Conservation (phyloP, 2,888 invertebrate species). For the Eucriotettix oculatus region DNA sequence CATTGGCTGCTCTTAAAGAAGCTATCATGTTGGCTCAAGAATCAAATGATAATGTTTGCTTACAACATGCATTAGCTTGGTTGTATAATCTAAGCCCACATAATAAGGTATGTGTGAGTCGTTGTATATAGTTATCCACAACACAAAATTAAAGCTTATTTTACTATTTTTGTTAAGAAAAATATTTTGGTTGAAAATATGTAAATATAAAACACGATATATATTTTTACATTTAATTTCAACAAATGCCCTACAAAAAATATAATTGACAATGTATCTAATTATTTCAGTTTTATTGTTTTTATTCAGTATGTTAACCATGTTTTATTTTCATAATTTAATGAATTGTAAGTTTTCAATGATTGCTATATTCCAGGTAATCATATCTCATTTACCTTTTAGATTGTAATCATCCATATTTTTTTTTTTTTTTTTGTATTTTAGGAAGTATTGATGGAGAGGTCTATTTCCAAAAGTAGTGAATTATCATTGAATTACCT, state of each 20-base stretch:
- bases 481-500: conserved; percentile 52
- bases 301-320: too few species aligned
- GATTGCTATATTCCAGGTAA: too few species aligned
- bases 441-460: conserved; percentile 44
- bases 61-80: conserved; percentile 77
- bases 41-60: conserved; percentile 67
- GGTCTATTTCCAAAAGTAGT: conserved; percentile 48
- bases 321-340: too few species aligned
- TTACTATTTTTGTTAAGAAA: neutral
- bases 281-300: too few species aligned
- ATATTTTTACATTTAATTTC: too few species aligned
- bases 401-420: neutral
- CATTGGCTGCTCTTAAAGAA: conserved; percentile 67
- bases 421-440: neutral
- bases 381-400: too few species aligned
- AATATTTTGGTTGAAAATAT: too few species aligned
- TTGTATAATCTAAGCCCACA: conserved; percentile 41
- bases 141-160: neutral
- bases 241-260: too few species aligned
- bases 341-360: too few species aligned
- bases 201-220: too few species aligned
- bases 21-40: conserved; percentile 78
- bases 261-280: too few species aligned
- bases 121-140: too few species aligned
- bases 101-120: conserved; percentile 21